Conservation (phyloP, 2,113 vertebrate genomes). For the Urocynchramus pylzowi region DNA sequence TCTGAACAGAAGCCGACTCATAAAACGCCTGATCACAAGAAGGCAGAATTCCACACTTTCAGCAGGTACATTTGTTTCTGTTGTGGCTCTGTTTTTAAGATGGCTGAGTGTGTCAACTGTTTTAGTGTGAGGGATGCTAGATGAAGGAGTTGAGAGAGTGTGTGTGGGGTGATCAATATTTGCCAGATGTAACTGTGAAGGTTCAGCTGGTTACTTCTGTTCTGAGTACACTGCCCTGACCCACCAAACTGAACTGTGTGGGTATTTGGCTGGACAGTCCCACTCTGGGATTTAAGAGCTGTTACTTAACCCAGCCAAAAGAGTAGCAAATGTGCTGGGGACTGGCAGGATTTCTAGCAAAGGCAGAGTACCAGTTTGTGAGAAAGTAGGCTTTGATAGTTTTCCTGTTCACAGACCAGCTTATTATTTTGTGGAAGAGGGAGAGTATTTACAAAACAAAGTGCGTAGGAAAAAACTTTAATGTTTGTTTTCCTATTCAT, state of each 20-base stretch:
- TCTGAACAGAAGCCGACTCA: constrained; percentile 59
- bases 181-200: background rate
- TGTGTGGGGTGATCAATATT: background rate
- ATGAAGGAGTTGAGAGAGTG: background rate
- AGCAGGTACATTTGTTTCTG: constrained; percentile 68
- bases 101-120: background rate
- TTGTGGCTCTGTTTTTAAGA: background rate
- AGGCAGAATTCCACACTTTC: constrained; percentile 64
- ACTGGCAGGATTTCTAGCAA: background rate
- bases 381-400: background rate
- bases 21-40: constrained; percentile 13
- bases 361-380: background rate
- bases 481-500: background rate
- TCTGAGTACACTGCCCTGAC: background rate
- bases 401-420: background rate
- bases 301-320: background rate
- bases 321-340: background rate
- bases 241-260: background rate
- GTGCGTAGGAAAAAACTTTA: background rate
- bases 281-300: background rate
- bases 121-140: background rate
- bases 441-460: background rate
- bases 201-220: background rate
- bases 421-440: background rate
- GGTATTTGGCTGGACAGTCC: background rate